Evolutionary conservation across 2,888 invertebrate genomes (phyloP), one percentile per base, ranked within the genome.

Genomic region (Neoitamus cyanurus): DNA sequence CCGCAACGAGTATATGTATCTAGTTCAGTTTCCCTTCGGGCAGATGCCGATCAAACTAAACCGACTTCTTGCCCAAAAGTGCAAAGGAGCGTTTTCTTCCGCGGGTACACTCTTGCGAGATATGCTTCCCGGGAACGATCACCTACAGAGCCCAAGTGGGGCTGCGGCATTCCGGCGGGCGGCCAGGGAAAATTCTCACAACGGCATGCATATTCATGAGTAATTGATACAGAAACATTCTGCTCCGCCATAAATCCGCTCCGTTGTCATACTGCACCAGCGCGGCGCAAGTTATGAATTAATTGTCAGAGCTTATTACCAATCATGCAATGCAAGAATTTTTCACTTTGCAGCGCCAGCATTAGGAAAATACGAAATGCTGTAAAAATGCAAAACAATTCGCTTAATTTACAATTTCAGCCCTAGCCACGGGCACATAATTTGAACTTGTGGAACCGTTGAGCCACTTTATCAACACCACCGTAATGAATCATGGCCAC

Each of bases 341-440:
- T 82, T 83, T 83, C 42, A 46, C 46, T 48, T 77, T 42, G 77
- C 77, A 83, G 28, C 28, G 70, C 69, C 34, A 37, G 25, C 34
- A 69, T 31, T 20, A 83, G 34, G 70, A 69, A 28, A 83, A 83
- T 68, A 83, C 37, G 72, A 20, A 72, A 72, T n/a, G 37, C n/a
- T 83, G 72, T 31, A 77, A 77, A 77, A 77, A 77, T 77, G 77
- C 77, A 77, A 77, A 77, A 70, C 69, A 75, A 75, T 84, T 83
- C 82, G 85, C 48, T 83, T 84, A 84, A 85, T 85, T 85, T 85
- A 83, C 85, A 85, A 85, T 85, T 85, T 84, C 83, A 85, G 75
- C 42, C 80, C 84, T 37, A 68, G 84, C 80, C 58, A 20, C 73
- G 80, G 83, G 68, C 77, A 77, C 77, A 85, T 77, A 83, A 85